Base-by-base conservation (phyloP, 1,140 invertebrate genomes). In the Coelopa frigida region DNA sequence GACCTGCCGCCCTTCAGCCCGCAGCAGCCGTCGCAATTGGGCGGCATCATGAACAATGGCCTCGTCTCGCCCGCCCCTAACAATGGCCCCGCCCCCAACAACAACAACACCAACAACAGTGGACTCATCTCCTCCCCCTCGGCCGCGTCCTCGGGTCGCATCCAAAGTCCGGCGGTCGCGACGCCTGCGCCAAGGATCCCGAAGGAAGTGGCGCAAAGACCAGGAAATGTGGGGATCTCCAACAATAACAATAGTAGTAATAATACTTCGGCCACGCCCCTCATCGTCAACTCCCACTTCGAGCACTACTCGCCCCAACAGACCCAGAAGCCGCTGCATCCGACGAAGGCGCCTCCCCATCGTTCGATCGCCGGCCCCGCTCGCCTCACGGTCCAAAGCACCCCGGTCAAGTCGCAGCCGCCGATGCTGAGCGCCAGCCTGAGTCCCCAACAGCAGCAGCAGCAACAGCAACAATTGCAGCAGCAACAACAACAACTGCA, bases 381-480 rank as follows among this genome's bases (percentile, higher is more conserved):
- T 14, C 55, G 58, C 5, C 65, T 74, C 32, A 76, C 72, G 4
- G 77, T 72, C 5, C 73, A 73, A 57, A 77, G 72, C 48, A 71
- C 71, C 15, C 74, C 73, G 10, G 75, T 77, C 17, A 71, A 75
- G 50, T 75, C 82, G 41, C 82, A 85, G 67, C 82, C 82, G 37
- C 68, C 73, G 0, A 75, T 76, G 57, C 69, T 72, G 43, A 77
- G 73, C 50, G 74, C 74, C 32, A 75, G 72, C 3, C 56, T 78
- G 4, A 69, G 68, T 6, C 22, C 38, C 8, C 48, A 49, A 17
- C 42, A 44, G 21, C 18, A 14, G 5, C 31, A 33, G 8, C 46
- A 31, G 5, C 46, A 22, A 29, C 41, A 50, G 24, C 37, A 37
- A 15, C n/a, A n/a, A 18, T 12, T 17, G 26, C 22, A 8, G 17